A percentile compares a stretch with the other conserved stretches of the same genome.
These are phyloP conservation scores for Dicycla oo DNA, from an alignment of 2,888 invertebrate species.

Conservation along the genomic window DNA sequence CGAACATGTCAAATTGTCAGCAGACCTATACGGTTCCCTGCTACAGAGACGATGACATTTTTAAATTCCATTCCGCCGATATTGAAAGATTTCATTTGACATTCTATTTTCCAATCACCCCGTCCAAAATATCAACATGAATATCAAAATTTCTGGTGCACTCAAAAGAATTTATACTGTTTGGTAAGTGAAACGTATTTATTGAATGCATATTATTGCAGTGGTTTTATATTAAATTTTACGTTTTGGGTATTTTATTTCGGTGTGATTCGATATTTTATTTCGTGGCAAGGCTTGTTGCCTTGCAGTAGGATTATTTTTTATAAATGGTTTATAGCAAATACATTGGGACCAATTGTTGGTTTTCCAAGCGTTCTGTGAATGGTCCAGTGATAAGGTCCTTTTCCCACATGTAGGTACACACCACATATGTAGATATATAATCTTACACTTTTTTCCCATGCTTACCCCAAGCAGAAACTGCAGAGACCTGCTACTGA, in stretches of 20 bases:
- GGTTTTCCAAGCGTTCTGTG: neutral
- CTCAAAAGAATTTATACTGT: slow-evolving; percentile 72
- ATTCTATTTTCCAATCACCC: slow-evolving; percentile 58
- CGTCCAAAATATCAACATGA: slow-evolving; percentile 68
- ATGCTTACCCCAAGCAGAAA: no score
- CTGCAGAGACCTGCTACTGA: no score
- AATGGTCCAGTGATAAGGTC: neutral
- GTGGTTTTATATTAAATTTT: neutral
- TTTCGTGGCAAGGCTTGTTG: neutral
- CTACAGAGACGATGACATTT: slow-evolving; percentile 35
- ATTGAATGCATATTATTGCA: slow-evolving; percentile 30
- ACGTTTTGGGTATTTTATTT: slow-evolving; percentile 10
- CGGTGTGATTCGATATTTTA: neutral
- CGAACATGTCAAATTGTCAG: neutral
- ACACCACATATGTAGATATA: no score
- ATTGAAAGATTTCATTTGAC: slow-evolving; percentile 53
- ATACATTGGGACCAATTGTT: neutral
- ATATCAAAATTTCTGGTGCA: slow-evolving; percentile 77
- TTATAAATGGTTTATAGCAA: neutral
- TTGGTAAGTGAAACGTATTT: slow-evolving; percentile 67
- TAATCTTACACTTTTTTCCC: no score
- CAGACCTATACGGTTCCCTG: slow-evolving; percentile 11
- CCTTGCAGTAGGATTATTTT: neutral
- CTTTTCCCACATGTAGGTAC: neutral
- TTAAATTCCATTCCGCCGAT: slow-evolving; percentile 30